Evolutionary conservation across 2,888 invertebrate species (phyloP).

Genomic region (Cenopis cana): DNA sequence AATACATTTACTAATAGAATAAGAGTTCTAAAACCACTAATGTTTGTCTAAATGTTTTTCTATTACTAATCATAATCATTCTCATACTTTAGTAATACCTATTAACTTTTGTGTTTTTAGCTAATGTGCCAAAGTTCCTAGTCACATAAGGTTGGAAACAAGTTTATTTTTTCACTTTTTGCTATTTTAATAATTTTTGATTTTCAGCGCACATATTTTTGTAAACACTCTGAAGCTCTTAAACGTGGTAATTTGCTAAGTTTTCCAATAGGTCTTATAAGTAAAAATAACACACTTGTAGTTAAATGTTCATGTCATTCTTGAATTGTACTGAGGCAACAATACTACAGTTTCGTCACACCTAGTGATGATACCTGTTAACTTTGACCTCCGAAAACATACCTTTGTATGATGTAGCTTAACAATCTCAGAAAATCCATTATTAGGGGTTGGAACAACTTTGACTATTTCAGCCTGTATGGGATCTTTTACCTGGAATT

Average conservation of each 20-base stretch:
- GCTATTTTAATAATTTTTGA: no score
- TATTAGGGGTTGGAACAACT: constrained; percentile 98
- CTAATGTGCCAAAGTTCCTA: no score
- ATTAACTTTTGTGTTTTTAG: no score
- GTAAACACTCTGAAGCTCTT: no score
- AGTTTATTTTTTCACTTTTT: no score
- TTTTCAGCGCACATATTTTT: no score
- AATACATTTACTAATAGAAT: background rate
- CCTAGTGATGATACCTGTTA: constrained; percentile 6
- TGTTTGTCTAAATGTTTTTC: no score
- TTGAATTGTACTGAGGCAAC: background rate
- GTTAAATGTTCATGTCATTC: background rate
- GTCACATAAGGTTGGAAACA: no score
- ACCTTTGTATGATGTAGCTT: constrained; percentile 88
- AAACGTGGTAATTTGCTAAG: no score
- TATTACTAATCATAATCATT: no score
- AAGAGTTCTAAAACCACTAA: background rate
- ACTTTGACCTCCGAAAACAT: constrained; percentile 44
- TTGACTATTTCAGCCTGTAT: constrained; percentile 93
- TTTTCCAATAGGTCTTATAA: no score
- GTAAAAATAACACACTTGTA: background rate
- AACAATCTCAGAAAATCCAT: constrained; percentile 98
- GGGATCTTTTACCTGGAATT: constrained; percentile 89
- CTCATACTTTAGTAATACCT: no score
- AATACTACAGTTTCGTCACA: constrained; percentile 8